Evolutionary conservation across 2,888 invertebrate genomes (phyloP), one percentile per base, ranked within the genome.

Genomic region (Ophion slaviceki): DNA sequence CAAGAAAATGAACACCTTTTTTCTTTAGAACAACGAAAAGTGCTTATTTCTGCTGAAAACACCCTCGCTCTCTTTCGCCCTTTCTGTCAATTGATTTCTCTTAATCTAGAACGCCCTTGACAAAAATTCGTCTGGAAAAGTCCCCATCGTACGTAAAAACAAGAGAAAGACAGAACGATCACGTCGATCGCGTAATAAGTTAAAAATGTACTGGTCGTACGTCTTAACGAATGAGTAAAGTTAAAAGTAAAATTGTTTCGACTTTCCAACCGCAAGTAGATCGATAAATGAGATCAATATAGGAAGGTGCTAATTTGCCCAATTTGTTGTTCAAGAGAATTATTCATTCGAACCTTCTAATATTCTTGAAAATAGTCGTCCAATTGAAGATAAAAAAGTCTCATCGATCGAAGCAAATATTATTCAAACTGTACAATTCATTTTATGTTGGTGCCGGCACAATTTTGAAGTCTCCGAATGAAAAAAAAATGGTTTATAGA

Each of bases 71-170:
- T 36, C 66, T 66, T 20, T 57, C 45, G 24, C 62, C 20, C 66
- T 66, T 20, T 57, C 47, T n/a, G 28, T 64, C 36, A 6, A 40
- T 20, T 32, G 4, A 14, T 28, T 66, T 11, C 32, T 53, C 36
- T 53, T n/a, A 66, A 45, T n/a, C 36, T 36, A 64, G 10, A 32
- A 71, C 61, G 14, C 20, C 47, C 45, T 17, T 28, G 36, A 80
- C 62, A 62, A 71, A 10, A 0, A 47, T 53, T 64, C 40, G n/a
- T 47, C 40, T 11, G 74, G 2, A 45, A 61, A 62, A 36, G 14
- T 17, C 8, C n/a, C n/a, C 45, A 57, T 45, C 53, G 76, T 53
- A 66, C 66, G 53, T n/a, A 67, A 40, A 77, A 77, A 40, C 77
- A 62, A 78, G 59, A 68, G 45, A n/a, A 40, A 77, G 57, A 20